Evolutionary conservation across 2,113 vertebrate species (phyloP).

Genomic region (Nycticorax nycticorax): DNA sequence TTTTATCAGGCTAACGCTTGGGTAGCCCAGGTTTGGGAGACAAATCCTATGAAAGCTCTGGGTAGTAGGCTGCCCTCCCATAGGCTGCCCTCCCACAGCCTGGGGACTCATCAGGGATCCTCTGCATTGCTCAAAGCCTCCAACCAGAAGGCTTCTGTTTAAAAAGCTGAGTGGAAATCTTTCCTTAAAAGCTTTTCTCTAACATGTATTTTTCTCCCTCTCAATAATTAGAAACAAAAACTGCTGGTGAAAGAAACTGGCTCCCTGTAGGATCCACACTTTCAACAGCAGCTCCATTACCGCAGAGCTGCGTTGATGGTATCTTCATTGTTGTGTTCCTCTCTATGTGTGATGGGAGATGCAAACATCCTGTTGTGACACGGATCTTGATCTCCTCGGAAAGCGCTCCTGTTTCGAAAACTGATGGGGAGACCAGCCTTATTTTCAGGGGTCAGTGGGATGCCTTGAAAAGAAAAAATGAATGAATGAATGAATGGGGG

Average conservation of each 20-base stretch:
- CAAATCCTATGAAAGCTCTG: not conserved
- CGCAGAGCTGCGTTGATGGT: not conserved
- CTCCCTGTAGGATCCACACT: not conserved
- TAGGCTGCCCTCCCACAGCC: not conserved
- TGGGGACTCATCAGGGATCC: not conserved
- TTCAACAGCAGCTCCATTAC: not conserved
- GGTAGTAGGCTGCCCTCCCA: not conserved
- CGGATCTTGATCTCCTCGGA: not conserved
- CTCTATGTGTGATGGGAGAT: not conserved
- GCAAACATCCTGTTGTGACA: not conserved
- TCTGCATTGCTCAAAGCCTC: not conserved
- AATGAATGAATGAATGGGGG: not conserved
- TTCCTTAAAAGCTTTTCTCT: not conserved
- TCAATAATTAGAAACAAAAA: not conserved
- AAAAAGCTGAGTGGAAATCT: not conserved
- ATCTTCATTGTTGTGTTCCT: not conserved
- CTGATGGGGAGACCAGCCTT: not conserved
- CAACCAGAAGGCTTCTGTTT: not conserved
- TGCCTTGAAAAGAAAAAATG: not conserved
- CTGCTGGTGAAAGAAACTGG: not conserved
- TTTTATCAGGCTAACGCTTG: not conserved
- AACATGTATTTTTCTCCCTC: not conserved
- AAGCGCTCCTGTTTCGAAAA: not conserved
- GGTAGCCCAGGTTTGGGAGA: not conserved
- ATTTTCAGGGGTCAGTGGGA: not conserved